Evolutionary conservation across 1,140 invertebrate species (phyloP).

Genomic region (Macrotrachela quadricornifera): DNA sequence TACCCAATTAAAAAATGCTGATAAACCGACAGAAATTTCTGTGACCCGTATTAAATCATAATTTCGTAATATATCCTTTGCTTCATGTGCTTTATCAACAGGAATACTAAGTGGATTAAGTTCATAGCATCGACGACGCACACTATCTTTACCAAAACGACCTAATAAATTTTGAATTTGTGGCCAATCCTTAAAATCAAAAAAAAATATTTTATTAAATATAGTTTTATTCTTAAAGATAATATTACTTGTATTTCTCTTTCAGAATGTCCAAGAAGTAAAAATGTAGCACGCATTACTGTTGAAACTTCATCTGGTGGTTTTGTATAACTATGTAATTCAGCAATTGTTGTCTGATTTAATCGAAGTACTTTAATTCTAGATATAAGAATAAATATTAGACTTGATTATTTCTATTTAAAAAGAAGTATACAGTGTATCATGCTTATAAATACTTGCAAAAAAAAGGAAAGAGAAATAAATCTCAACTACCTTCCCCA

Average conservation of each 20-base stretch:
- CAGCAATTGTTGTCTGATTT: conserved; percentile 25
- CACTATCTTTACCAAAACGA: conserved; percentile 25
- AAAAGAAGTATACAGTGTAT: too few species aligned
- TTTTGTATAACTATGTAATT: conserved; percentile 23
- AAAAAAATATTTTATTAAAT: background rate
- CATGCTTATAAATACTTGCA: too few species aligned
- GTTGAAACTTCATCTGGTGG: conserved; percentile 21
- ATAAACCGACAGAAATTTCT: conserved; percentile 26
- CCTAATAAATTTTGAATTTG: conserved; percentile 23
- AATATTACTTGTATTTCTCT: conserved; percentile 22
- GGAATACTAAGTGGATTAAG: conserved; percentile 16
- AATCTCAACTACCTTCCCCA: too few species aligned
- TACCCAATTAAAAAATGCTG: conserved; percentile 26
- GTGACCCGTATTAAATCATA: conserved; percentile 22
- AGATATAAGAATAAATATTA: too few species aligned
- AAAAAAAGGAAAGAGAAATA: too few species aligned
- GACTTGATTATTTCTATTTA: too few species aligned
- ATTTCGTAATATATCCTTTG: conserved; percentile 15
- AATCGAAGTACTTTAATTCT: conserved; percentile 1
- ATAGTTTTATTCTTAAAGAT: background rate
- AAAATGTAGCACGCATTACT: conserved; percentile 23
- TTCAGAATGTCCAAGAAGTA: conserved; percentile 21
- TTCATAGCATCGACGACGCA: conserved; percentile 21
- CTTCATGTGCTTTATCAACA: conserved; percentile 12
- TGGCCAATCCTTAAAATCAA: conserved; percentile 18